phyloP scores from a whole-genome alignment of 2,888 invertebrate species.

The Onchidella celtica region DNA sequence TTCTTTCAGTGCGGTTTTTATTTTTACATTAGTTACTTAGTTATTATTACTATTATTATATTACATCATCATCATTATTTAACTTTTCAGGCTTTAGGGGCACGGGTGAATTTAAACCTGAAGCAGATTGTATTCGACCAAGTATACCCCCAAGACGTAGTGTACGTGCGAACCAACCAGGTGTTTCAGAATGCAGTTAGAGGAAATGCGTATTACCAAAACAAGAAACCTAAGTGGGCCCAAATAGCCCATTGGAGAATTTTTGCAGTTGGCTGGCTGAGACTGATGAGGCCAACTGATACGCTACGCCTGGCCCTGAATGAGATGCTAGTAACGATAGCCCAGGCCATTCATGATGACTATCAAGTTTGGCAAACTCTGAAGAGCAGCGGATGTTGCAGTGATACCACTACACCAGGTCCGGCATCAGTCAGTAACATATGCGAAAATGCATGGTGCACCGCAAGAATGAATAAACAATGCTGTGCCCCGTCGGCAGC shows the following conservation, averaged over 20 bases:
- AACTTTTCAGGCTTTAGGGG: too few species aligned
- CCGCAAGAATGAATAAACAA: too few species aligned
- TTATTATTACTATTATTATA: too few species aligned
- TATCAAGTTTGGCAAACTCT: not conserved
- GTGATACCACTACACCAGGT: not conserved
- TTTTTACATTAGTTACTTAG: too few species aligned
- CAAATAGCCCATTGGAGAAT: conserved; percentile 2
- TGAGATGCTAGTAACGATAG: conserved; percentile 27
- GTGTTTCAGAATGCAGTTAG: conserved; percentile 7
- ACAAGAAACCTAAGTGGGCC: conserved; percentile 48
- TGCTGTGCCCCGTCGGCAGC: too few species aligned
- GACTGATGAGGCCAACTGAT: conserved; percentile 48
- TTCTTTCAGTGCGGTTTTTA: too few species aligned
- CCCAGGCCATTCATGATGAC: conserved; percentile 21
- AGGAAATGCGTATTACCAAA: conserved; percentile 27
- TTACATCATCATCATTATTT: too few species aligned
- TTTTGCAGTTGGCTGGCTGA: conserved; percentile 44
- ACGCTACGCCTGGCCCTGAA: conserved; percentile 40
- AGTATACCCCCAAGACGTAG: conserved; percentile 50
- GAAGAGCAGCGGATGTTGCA: conserved; percentile 14
- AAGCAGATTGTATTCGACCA: conserved; percentile 45
- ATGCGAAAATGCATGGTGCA: too few species aligned
- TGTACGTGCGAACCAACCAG: conserved; percentile 53
- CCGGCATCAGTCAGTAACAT: too few species aligned
- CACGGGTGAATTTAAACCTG: conserved; percentile 23